Evolutionary conservation across 2,113 vertebrate species (phyloP), one percentile per base, ranked within the genome.

Genomic region (Corythoichthys haematopterus): DNA sequence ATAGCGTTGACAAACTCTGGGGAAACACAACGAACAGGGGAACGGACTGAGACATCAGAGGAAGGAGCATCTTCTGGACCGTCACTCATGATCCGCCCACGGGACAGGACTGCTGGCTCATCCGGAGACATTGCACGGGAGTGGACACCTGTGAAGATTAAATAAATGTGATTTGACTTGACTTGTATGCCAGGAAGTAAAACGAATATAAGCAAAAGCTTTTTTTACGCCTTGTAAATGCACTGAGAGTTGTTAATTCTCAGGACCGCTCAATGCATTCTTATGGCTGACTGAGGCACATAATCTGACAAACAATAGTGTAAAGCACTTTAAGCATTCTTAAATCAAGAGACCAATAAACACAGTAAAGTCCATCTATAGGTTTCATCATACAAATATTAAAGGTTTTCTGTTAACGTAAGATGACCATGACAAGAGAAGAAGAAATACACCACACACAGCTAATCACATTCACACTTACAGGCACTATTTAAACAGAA

Each of bases 1-100:
- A 99, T 94, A 71, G 95, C 94, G 77, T 94, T 98, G 87, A 93
- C 94, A 71, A 98, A 91, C 86, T 99, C 97, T 0, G 97, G 97
- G 0, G 97, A 98, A 76, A 99, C 93, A 1, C 94, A 95, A 64
- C 94, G 94, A 16, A 96, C 82, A 0, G 95, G 95, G 15, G 95
- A 97, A 36, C 93, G 94, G 6, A 96, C 59, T 0, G 92, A 90
- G 10, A 89, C 89, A n/a, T 94, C 93, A n/a, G 90, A 79, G 35
- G 90, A 80, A 3, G 51, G 8, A 1, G 3, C 53, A 4, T 80
- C 90, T 0, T 93, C 92, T 1, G 88, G 81, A 4, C 90, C 90
- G 58, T 98, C 94, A 0, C 94, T 96, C 83, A 88, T 84, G 6
- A 88, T 90, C 72, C 91, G 90, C 68, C 85, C 93, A 55, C 89